A percentile compares a stretch with the other conserved stretches of the same genome.
These are phyloP conservation scores for Hypomecis punctinalis DNA, from an alignment of 2,888 invertebrate species.

Conservation along the genomic window DNA sequence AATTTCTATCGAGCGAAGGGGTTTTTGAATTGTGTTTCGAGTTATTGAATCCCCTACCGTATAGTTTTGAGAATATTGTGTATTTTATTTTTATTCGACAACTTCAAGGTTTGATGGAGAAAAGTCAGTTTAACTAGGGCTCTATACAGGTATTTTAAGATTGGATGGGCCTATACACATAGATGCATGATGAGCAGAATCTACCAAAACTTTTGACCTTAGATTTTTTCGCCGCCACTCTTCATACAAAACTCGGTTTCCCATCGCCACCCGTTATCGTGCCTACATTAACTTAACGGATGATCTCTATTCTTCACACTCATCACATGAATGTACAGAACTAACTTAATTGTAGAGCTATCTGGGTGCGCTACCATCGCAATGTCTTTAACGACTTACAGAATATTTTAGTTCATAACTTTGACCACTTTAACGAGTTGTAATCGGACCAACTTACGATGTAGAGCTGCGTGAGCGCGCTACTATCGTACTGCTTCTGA, in stretches of 20 bases:
- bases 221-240: background rate
- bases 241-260: slow-evolving; percentile 15
- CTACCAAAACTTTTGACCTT: background rate
- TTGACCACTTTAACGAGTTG: background rate
- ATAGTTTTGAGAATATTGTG: too few relatives aligned
- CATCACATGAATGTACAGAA: slow-evolving; percentile 8
- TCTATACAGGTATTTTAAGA: too few relatives aligned
- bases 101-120: too few relatives aligned
- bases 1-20: too few relatives aligned
- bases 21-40: too few relatives aligned
- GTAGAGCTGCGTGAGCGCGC: background rate
- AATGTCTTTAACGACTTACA: background rate
- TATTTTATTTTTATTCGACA: too few relatives aligned
- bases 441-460: background rate
- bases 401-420: background rate
- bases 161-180: too few relatives aligned
- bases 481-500: background rate
- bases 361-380: background rate
- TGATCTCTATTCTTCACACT: slow-evolving; percentile 22
- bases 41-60: too few relatives aligned
- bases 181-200: too few relatives aligned
- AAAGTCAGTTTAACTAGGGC: too few relatives aligned
- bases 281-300: slow-evolving; percentile 18
- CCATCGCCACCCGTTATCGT: slow-evolving; percentile 17
- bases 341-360: background rate